phyloP scores from a whole-genome alignment of 53 echinoderm and acorn worm species.

The Henricia sp. region DNA sequence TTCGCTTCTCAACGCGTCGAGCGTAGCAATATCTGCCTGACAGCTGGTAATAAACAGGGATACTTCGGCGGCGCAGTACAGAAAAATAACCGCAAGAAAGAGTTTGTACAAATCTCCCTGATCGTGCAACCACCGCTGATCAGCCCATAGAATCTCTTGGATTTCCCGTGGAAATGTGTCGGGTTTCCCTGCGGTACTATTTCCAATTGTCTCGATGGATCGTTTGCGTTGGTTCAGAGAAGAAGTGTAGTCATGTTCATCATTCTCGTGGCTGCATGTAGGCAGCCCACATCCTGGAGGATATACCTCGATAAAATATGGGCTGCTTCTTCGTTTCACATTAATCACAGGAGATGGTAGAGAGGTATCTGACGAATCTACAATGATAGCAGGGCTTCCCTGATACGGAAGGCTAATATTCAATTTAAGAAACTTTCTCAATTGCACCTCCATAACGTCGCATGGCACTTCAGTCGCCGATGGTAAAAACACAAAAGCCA shows the following conservation, averaged over 20 bases:
- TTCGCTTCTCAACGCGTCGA: slow-evolving; percentile 45
- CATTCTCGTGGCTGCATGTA: no score
- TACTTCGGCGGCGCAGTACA: slow-evolving; percentile 61
- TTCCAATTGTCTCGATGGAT: no score
- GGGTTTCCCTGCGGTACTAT: no score
- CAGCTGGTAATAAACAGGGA: slow-evolving; percentile 49
- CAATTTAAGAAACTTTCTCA: slow-evolving; percentile 4
- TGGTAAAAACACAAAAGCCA: slow-evolving; percentile 49
- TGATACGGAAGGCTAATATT: slow-evolving; percentile 29
- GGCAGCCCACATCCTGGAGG: no score
- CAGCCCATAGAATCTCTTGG: slow-evolving; percentile 25
- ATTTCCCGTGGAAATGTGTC: neutral
- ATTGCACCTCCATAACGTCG: slow-evolving; percentile 29
- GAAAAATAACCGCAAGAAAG: slow-evolving; percentile 61
- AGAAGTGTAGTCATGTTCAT: no score
- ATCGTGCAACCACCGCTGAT: slow-evolving; percentile 84
- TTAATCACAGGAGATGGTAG: no score
- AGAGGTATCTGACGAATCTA: no score
- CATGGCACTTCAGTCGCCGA: slow-evolving; percentile 49
- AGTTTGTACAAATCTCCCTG: slow-evolving; percentile 42
- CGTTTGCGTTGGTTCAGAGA: no score
- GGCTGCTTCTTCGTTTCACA: no score
- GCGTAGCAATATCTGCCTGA: slow-evolving; percentile 71
- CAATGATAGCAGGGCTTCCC: no score
- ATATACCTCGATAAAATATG: no score